Percentiles rank a stretch among this genome's conserved stretches.
These are phyloP conservation scores for Poecile montanus DNA, from an alignment of 2,797 vertebrate species.

Conservation along the genomic window DNA sequence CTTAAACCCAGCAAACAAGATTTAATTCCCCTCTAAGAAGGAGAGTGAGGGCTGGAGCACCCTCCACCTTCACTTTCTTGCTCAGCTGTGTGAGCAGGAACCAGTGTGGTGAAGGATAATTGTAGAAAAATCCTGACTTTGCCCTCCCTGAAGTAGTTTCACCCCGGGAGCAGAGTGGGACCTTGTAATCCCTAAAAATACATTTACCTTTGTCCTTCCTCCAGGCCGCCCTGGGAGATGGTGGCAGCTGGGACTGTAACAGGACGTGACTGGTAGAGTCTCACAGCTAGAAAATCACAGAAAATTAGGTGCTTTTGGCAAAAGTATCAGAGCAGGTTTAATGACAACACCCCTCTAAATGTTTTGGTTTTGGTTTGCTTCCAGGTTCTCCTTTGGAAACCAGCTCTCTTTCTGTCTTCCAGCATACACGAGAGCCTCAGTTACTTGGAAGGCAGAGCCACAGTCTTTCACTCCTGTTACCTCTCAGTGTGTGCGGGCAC, in stretches of 20 bases:
- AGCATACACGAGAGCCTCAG: constrained; percentile 87
- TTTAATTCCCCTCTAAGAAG: background rate
- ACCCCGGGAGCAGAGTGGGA: too few relatives aligned
- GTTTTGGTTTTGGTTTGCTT: background rate
- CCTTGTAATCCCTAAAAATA: background rate
- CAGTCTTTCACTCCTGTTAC: constrained; percentile 88
- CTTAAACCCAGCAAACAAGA: background rate
- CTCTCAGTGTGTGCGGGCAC: constrained; percentile 80
- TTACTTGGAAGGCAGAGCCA: constrained; percentile 85
- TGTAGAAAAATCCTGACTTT: background rate
- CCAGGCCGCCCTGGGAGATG: background rate
- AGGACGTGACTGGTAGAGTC: fast-evolving
- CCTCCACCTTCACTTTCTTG: background rate
- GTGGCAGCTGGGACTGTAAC: fast-evolving
- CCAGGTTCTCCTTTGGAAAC: constrained; percentile 8
- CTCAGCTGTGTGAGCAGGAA: background rate
- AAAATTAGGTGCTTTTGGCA: background rate
- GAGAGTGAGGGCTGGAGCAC: background rate
- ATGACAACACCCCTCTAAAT: background rate
- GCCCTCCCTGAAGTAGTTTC: fast-evolving
- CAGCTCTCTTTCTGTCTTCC: constrained; percentile 4
- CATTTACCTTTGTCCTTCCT: fast-evolving
- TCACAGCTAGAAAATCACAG: background rate
- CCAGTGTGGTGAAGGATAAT: background rate
- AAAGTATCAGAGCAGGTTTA: background rate